Evolutionary conservation across 1,140 invertebrate species (phyloP).

Genomic region (Ceratina australensis): DNA sequence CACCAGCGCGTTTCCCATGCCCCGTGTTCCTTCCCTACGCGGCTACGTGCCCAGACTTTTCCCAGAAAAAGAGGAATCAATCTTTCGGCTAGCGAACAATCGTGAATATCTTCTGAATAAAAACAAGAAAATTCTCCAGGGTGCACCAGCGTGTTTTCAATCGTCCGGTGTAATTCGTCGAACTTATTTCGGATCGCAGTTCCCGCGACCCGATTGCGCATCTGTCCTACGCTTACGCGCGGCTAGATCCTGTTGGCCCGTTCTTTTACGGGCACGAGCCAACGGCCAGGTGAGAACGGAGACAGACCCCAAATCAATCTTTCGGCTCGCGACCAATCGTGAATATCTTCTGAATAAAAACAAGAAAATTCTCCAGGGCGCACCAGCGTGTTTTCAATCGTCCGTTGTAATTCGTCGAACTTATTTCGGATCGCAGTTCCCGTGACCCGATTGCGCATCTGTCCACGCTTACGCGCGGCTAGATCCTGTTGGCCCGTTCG

Average conservation of each 20-base stretch:
- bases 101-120: too few relatives aligned
- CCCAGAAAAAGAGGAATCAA: too few relatives aligned
- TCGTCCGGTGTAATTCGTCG: conserved; percentile 10
- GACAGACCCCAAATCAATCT: too few relatives aligned
- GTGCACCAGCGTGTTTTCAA: too few relatives aligned
- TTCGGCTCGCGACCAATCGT: too few relatives aligned
- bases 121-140: too few relatives aligned
- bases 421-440: neutral
- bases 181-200: neutral
- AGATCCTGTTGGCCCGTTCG: conserved; percentile 62
- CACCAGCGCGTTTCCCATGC: neutral
- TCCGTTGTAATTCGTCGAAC: conserved; percentile 8
- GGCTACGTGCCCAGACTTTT: neutral
- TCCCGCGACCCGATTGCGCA: conserved; percentile 29
- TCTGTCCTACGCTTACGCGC: conserved; percentile 37
- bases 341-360: too few relatives aligned
- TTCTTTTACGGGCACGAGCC: conserved; percentile 57
- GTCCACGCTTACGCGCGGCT: conserved; percentile 41
- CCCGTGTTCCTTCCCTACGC: neutral
- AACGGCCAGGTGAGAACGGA: conserved; percentile 64
- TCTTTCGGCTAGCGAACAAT: too few relatives aligned
- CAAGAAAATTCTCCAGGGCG: too few relatives aligned
- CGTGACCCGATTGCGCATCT: conserved; percentile 34
- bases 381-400: neutral
- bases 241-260: conserved; percentile 61